Evolutionary conservation across 2,888 invertebrate genomes (phyloP), one percentile per base, ranked within the genome.

Genomic region (Apoderus coryli): DNA sequence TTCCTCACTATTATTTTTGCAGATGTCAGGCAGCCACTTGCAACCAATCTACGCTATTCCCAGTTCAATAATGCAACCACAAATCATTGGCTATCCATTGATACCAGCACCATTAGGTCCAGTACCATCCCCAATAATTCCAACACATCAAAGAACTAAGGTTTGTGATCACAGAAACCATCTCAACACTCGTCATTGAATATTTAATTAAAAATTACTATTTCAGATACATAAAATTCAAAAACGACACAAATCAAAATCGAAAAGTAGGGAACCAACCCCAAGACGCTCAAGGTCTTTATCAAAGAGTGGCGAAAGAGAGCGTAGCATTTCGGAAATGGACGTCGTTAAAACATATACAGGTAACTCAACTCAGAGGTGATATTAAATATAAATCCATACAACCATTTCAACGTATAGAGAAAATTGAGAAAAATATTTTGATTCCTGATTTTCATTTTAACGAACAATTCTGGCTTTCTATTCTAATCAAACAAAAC

Each of bases 341-440:
- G n/a, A n/a, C n/a, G 63, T 70, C 16, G 66, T 64, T 43, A 56
- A 62, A 37, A 70, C 69, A 0, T 71, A 71, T 52, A 71, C 71
- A 1, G 71, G 39, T 39, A 29, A 29, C 10, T n/a, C 26, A 14
- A 9, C 26, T 22, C n/a, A n/a, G n/a, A 10, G 4, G 6, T 7
- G 16, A 4, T 10, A 27, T 24, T 14, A 11, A 14, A 15, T 14
- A 11, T 15, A 4, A 7, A 7, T 24, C n/a, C 24, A 24, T 24
- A 24, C 4, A 5, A 5, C 6, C 10, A 10, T 24, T n/a, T n/a
- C n/a, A n/a, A n/a, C n/a, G n/a, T n/a, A n/a, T n/a, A n/a, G n/a
- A n/a, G n/a, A n/a, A n/a, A n/a, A n/a, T n/a, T n/a, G n/a, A n/a
- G n/a, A n/a, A n/a, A n/a, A n/a, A n/a, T n/a, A n/a, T n/a, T n/a